Conservation (phyloP, 1,140 invertebrate species). For the Mactra quadrangularis region DNA sequence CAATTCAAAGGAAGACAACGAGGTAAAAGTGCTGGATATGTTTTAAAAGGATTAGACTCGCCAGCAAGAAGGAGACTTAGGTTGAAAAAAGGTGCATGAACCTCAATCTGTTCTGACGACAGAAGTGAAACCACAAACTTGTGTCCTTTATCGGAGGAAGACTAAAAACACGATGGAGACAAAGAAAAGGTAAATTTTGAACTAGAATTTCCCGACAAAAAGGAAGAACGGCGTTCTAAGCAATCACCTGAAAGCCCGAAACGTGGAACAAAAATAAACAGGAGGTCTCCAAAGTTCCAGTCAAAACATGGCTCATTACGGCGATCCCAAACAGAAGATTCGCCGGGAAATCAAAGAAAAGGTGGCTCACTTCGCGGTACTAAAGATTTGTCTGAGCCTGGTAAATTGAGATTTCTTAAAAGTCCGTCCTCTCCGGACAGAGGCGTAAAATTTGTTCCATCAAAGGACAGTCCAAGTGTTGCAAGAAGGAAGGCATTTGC, state of each 20-base stretch:
- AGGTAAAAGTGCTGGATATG: constrained; percentile 28
- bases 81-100: constrained; percentile 38
- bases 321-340: not conserved
- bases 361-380: not conserved
- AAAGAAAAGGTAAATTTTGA: not conserved
- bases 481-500: not conserved
- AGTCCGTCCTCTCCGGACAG: not conserved
- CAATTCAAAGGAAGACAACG: constrained; percentile 29
- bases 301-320: constrained; percentile 6
- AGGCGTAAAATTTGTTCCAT: constrained; percentile 12
- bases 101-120: constrained; percentile 35
- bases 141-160: constrained; percentile 21
- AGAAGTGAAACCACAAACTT: constrained; percentile 16
- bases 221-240: not conserved
- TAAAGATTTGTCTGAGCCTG: not conserved
- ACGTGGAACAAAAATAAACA: not conserved
- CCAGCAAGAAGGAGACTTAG: constrained; percentile 22
- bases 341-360: not conserved
- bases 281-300: not conserved
- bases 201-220: not conserved
- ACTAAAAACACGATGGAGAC: not conserved
- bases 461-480: constrained; percentile 8
- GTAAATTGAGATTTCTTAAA: not conserved
- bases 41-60: constrained; percentile 48
- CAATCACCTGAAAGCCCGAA: not conserved